Evolutionary conservation across 2,113 vertebrate genomes (phyloP), one percentile per base, ranked within the genome.

Genomic region (Eudyptes chrysolophus): DNA sequence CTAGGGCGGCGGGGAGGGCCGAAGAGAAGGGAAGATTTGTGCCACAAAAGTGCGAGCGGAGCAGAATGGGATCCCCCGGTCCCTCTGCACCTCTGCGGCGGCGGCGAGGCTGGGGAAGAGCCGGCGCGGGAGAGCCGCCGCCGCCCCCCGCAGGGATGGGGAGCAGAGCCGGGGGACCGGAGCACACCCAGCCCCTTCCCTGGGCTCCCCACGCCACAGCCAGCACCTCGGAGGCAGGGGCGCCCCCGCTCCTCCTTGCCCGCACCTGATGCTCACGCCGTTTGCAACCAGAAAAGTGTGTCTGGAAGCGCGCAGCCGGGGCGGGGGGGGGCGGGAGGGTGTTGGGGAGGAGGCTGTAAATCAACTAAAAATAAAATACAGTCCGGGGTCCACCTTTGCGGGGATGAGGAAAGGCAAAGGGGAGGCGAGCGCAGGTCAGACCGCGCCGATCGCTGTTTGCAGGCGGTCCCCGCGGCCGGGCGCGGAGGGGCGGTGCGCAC

Each of bases 361-460:
- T 38, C 36, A 34, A 7, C 36, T 36, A 32, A n/a, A 57, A 64
- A 40, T n/a, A 9, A 72, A 57, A 36, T 15, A 20, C 16, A 30
- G 19, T 3, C 21, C 13, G 13, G 24, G 6, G 34, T 79, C 36
- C 65, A 24, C 25, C 48, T 64, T 32, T 25, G 65, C 8, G n/a
- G 21, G 13, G n/a, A 11, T 10, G 64, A 65, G n/a, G 36, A 54
- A 29, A 42, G 44, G 79, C 38, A 3, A 6, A 36, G 25, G 13
- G 16, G 21, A 29, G 51, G 14, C 7, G 52, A 82, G 60, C 6
- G 69, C 36, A 2, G 27, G 24, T 42, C 24, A 30, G 54, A 15
- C 8, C 13, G 29, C 2, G 2, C 21, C 3, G 24, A 1, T 10
- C 5, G 30, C 30, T 4, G 16, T 0, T 30, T 1, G 68, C 13